Evolutionary conservation across 2,888 invertebrate genomes (phyloP).

Genomic region (Pristionchus entomophagus): DNA sequence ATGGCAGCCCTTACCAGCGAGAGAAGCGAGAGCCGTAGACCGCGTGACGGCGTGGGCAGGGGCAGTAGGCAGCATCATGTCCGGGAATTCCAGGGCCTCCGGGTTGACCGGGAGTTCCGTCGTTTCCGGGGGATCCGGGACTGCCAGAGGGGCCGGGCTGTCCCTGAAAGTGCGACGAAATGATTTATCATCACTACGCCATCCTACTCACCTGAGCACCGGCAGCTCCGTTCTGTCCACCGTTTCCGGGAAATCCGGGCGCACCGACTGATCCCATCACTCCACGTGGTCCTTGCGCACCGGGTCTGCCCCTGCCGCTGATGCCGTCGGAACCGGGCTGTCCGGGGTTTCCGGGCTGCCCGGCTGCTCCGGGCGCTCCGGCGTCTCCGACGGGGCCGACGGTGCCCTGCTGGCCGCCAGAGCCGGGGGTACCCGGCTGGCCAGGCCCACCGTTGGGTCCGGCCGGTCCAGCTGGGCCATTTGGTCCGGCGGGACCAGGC

Average conservation of each 20-base stretch:
- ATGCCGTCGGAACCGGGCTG: constrained; percentile 47
- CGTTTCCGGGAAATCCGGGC: constrained; percentile 50
- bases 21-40: constrained; percentile 48
- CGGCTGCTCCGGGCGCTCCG: constrained; percentile 53
- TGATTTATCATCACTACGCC: not conserved
- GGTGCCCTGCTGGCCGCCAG: constrained; percentile 55
- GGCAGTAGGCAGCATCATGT: constrained; percentile 49
- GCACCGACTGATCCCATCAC: constrained; percentile 49
- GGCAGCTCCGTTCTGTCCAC: constrained; percentile 59
- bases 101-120: constrained; percentile 58
- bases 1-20: constrained; percentile 21
- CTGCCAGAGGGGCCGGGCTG: constrained; percentile 57
- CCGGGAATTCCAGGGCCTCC: constrained; percentile 54
- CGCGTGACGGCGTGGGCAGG: constrained; percentile 44
- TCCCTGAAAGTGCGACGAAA: constrained; percentile 34
- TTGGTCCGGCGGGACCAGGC: constrained; percentile 57
- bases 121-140: constrained; percentile 53
- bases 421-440: constrained; percentile 55
- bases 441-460: constrained; percentile 57
- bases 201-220: constrained; percentile 47
- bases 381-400: constrained; percentile 56
- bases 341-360: constrained; percentile 53
- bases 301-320: constrained; percentile 54
- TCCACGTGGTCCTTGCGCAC: constrained; percentile 58
- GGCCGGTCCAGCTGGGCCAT: constrained; percentile 46